Evolutionary conservation across 2,888 invertebrate genomes (phyloP), one percentile per base, ranked within the genome.

Genomic region (Napeogenes inachia): DNA sequence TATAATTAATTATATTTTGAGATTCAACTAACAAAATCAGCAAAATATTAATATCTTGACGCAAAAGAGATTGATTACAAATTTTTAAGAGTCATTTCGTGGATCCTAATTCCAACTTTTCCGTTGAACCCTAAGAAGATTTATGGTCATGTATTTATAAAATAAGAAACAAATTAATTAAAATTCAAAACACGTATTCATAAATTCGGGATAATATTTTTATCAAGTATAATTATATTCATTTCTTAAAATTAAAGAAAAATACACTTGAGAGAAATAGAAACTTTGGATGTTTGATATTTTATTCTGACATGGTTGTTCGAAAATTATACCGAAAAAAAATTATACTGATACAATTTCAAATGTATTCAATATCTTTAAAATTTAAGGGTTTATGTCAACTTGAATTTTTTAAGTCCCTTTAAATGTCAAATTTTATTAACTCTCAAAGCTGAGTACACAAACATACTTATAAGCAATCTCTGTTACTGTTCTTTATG

Each of bases 361-460:
- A 10, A 42, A 42, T 42, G 12, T 54, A 61, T 63, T 61, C 56
- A 59, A 57, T 59, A 59, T 57, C 60, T 38, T 35, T 60, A 65
- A 62, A 63, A 66, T 63, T 64, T 64, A 45, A 62, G 62, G 53
- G 42, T 54, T 62, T 61, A 21, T 63, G 58, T 63, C 60, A 56
- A 53, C 53, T 57, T 59, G 55, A 59, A 61, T 55, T 57, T 47
- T 45, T 45, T 42, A 10, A 42, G 55, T 56, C 58, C 53, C 42
- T 54, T 54, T 13, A 68, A 63, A 63, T 42, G 62, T 65, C 67
- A 62, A 59, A 46, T 66, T 66, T 68, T 66, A 66, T 68, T 64
- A 62, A 45, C 30, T 57, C 4, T 12, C 42, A 3, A 42, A 8
- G 42, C 10, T 42, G 10, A 42, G 42, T 42, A 10, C 10, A 42